Conservation (phyloP, 2,797 vertebrate genomes). For the Melanogrammus aeglefinus region DNA sequence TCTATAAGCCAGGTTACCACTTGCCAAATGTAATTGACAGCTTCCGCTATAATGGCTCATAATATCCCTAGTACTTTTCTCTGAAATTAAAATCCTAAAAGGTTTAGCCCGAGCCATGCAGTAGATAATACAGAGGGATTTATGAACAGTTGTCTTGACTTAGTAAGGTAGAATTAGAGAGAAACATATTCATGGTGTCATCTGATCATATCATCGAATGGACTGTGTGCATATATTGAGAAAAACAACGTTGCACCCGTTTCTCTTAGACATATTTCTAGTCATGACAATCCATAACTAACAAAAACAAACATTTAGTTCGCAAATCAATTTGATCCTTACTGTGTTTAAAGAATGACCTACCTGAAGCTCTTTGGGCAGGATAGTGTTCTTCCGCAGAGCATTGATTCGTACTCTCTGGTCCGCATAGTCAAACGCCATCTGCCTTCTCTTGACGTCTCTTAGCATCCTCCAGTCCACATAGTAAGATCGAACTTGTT, state of each 20-base stretch:
- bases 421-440: conserved; percentile 87
- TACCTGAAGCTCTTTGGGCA: conserved; percentile 92
- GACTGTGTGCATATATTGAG: background rate
- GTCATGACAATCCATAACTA: background rate
- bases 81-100: background rate
- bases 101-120: background rate
- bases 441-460: conserved; percentile 88
- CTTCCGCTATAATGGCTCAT: background rate
- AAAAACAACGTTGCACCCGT: background rate
- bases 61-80: background rate
- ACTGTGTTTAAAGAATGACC: background rate
- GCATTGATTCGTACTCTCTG: conserved; percentile 89
- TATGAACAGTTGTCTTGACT: background rate
- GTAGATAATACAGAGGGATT: background rate
- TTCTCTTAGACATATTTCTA: background rate
- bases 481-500: conserved; percentile 81
- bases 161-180: background rate
- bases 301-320: background rate
- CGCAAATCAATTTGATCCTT: background rate
- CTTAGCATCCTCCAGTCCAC: conserved; percentile 94
- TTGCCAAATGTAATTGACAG: background rate
- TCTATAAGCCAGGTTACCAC: background rate
- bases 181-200: background rate
- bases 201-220: background rate
- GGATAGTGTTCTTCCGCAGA: conserved; percentile 88